Percentiles rank a stretch among this genome's conserved stretches.
Conservation (phyloP, 2,797 vertebrate species). For the Loriculus beryllinus region DNA sequence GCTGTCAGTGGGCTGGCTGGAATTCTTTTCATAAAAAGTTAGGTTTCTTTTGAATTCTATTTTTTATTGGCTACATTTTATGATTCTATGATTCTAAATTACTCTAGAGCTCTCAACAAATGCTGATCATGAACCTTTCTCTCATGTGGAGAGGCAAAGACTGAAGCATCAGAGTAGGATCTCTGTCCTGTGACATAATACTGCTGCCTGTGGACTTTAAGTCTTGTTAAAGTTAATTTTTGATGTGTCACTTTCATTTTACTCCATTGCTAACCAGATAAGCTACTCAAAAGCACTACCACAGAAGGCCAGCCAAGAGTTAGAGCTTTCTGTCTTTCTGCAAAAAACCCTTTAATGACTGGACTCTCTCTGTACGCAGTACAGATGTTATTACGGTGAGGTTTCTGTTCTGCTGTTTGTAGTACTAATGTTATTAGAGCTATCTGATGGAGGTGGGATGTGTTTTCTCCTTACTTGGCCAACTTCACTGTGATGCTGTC, state of each 20-base stretch:
- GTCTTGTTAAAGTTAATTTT: neutral
- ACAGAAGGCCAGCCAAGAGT: neutral
- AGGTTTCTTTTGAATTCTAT: neutral
- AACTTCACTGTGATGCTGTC: neutral
- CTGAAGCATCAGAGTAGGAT: neutral
- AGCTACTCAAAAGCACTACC: neutral
- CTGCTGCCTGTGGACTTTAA: neutral
- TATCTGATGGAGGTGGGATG: neutral
- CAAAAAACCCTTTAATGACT: neutral
- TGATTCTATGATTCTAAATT: neutral
- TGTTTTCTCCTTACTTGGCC: neutral
- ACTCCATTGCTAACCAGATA: neutral
- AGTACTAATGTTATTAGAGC: neutral
- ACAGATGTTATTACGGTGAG: neutral
- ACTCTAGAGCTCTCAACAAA: neutral
- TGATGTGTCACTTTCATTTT: neutral
- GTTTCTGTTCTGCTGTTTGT: neutral
- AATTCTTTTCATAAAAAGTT: fast-evolving
- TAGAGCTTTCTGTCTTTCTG: neutral
- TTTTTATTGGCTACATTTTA: fast-evolving
- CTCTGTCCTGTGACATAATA: neutral
- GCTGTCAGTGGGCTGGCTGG: neutral
- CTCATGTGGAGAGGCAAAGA: neutral
- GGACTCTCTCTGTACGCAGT: neutral
- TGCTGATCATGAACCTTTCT: neutral